phyloP scores from a whole-genome alignment of 2,888 invertebrate species.

The Scaeva pyrastri region DNA sequence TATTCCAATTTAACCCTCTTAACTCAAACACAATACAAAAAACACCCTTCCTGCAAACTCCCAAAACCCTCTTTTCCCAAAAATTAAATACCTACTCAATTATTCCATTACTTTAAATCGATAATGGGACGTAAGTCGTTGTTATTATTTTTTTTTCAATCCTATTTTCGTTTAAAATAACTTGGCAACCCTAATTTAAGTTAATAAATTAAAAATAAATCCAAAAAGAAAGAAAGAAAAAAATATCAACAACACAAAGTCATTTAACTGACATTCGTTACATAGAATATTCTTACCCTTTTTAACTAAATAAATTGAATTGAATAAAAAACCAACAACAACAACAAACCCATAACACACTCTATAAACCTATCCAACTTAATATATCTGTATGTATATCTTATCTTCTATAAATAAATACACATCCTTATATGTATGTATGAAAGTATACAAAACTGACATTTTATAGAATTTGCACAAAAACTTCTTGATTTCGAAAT shows the following conservation, averaged over 20 bases:
- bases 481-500: constrained; percentile 1
- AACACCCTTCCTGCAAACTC: no score
- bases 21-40: no score
- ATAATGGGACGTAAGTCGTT: no score
- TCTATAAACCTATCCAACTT: neutral
- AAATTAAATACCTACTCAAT: no score
- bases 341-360: neutral
- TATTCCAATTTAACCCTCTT: no score
- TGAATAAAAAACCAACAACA: neutral
- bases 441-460: neutral
- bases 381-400: neutral
- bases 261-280: neutral
- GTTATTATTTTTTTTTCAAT: no score
- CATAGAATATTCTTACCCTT: neutral
- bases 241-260: no score
- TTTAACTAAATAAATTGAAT: neutral
- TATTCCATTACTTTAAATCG: no score
- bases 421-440: no score
- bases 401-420: no score
- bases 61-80: no score
- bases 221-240: no score
- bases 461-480: neutral
- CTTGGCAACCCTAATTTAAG: neutral
- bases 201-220: neutral
- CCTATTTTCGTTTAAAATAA: neutral